phyloP scores from a whole-genome alignment of 1,140 invertebrate species.

The Drosophila pseudoobscura region DNA sequence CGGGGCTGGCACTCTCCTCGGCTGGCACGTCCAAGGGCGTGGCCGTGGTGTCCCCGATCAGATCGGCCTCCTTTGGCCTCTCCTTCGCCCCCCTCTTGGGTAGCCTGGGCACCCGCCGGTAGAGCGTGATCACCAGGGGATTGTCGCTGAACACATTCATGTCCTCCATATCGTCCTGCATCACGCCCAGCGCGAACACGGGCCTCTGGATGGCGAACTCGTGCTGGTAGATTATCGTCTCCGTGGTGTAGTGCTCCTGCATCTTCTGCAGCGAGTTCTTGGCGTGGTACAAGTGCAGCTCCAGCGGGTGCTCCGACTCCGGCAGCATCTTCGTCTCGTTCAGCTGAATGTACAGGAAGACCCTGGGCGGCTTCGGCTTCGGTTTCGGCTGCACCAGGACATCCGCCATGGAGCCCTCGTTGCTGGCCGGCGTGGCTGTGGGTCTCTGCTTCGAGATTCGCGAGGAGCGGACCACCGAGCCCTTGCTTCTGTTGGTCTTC shows the following conservation, averaged over 20 bases:
- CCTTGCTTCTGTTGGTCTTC: too few species aligned
- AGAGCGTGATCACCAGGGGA: constrained; percentile 62
- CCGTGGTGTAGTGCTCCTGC: constrained; percentile 63
- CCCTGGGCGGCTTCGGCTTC: constrained; percentile 18
- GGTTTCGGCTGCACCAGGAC: neutral
- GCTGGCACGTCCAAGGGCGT: too few species aligned
- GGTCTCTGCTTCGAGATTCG: too few species aligned
- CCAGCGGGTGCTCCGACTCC: constrained; percentile 36
- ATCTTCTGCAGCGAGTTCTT: constrained; percentile 69
- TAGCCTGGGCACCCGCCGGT: constrained; percentile 57
- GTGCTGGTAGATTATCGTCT: constrained; percentile 60
- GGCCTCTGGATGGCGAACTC: constrained; percentile 56
- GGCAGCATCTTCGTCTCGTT: constrained; percentile 56
- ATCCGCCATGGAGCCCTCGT: neutral
- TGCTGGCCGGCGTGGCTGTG: too few species aligned
- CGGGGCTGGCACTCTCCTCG: too few species aligned
- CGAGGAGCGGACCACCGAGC: too few species aligned
- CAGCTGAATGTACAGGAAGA: constrained; percentile 69
- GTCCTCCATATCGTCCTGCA: constrained; percentile 70
- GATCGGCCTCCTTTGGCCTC: too few species aligned
- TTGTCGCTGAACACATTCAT: constrained; percentile 70
- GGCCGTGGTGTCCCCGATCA: neutral
- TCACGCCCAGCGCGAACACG: constrained; percentile 55
- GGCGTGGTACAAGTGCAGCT: constrained; percentile 62
- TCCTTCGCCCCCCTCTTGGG: constrained; percentile 12